Conservation (phyloP, 2,888 invertebrate species). For the Cataglyphis cursor region DNA sequence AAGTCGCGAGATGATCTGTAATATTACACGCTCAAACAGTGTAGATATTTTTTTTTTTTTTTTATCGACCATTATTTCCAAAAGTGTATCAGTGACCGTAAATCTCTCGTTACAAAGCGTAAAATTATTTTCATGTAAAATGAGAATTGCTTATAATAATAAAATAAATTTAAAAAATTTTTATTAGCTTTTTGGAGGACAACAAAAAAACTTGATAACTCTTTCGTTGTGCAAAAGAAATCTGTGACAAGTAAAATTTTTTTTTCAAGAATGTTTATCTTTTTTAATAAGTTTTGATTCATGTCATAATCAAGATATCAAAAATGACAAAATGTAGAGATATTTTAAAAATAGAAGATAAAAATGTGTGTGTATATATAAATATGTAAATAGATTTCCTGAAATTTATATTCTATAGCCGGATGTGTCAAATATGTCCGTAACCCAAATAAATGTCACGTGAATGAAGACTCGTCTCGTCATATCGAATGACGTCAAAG, state of each 20-base stretch:
- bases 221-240: background rate
- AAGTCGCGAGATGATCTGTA: background rate
- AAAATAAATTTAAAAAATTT: background rate
- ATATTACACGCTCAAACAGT: background rate
- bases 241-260: background rate
- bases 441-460: conserved; percentile 10
- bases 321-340: background rate
- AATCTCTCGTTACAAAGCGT: background rate
- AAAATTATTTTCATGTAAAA: background rate
- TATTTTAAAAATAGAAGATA: background rate
- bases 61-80: background rate
- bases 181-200: background rate
- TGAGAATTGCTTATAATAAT: background rate
- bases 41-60: conserved; percentile 16
- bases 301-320: background rate
- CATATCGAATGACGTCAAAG: background rate
- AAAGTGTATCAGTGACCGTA: background rate
- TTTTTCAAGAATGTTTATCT: background rate
- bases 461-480: background rate
- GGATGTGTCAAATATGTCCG: background rate
- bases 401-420: background rate
- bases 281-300: background rate
- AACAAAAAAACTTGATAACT: background rate
- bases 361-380: background rate
- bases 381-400: background rate